Evolutionary conservation across 92 coral and sea anemone genomes (phyloP).

Genomic region (Parazoanthus darwini): DNA sequence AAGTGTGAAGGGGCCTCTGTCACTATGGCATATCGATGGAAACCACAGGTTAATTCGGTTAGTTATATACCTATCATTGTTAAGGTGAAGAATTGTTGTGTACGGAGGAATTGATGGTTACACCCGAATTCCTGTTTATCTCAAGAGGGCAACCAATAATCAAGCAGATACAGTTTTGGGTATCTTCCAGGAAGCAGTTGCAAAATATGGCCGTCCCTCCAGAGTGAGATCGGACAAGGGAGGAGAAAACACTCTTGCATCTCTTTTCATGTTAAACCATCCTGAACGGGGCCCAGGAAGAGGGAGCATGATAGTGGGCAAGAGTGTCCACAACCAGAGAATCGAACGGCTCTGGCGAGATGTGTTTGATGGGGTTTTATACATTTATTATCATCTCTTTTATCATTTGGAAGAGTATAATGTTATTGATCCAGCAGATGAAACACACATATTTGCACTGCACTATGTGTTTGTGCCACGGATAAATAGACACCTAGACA

Average conservation of each 20-base stretch:
- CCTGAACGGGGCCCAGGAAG: slow-evolving; percentile 64
- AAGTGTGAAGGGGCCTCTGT: slow-evolving; percentile 63
- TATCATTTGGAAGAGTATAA: slow-evolving; percentile 45
- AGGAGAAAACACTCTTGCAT: slow-evolving; percentile 61
- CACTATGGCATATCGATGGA: slow-evolving; percentile 72
- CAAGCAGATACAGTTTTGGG: slow-evolving; percentile 59
- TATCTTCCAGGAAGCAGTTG: slow-evolving; percentile 52
- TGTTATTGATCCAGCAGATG: slow-evolving; percentile 46
- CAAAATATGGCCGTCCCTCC: slow-evolving; percentile 61
- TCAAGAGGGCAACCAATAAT: slow-evolving; percentile 52
- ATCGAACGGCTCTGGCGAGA: slow-evolving; percentile 68
- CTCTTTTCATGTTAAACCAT: slow-evolving; percentile 56
- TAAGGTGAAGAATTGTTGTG: slow-evolving; percentile 64
- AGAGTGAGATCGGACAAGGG: slow-evolving; percentile 69
- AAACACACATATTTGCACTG: slow-evolving; percentile 48
- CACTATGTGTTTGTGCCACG: slow-evolving; percentile 63
- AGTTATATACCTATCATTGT: neutral
- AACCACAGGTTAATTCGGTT: too few species aligned
- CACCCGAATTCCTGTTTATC: slow-evolving; percentile 58
- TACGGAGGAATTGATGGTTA: slow-evolving; percentile 67
- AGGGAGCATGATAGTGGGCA: slow-evolving; percentile 67
- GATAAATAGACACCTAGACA: slow-evolving; percentile 55
- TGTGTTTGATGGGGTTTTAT: slow-evolving; percentile 51
- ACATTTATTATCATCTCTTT: slow-evolving; percentile 51
- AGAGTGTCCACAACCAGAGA: slow-evolving; percentile 62